Evolutionary conservation across 2,888 invertebrate species (phyloP).

Genomic region (Andrena praecox): DNA sequence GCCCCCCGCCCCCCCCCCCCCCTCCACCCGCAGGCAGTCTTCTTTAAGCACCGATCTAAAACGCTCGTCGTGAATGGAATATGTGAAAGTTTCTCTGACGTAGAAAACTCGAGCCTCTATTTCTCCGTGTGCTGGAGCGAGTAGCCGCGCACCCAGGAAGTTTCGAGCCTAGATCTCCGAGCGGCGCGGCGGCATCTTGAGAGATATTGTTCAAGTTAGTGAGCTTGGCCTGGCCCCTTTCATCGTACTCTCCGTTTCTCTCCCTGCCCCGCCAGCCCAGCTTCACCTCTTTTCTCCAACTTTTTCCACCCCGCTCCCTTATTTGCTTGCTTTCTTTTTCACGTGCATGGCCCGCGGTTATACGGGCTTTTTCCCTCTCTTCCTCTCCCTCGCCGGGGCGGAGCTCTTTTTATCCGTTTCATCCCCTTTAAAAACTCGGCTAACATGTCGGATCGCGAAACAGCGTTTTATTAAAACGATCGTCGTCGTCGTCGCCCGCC

Average conservation of each 20-base stretch:
- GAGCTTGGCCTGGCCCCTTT: slow-evolving; percentile 59
- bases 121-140: slow-evolving; percentile 27
- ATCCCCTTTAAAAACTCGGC: slow-evolving; percentile 42
- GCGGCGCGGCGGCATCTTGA: slow-evolving; percentile 72
- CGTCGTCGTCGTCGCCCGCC: slow-evolving; percentile 26
- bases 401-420: slow-evolving; percentile 30
- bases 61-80: slow-evolving; percentile 62
- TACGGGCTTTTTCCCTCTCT: slow-evolving; percentile 34
- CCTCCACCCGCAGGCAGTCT: slow-evolving; percentile 10
- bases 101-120: slow-evolving; percentile 56
- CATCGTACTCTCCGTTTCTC: slow-evolving; percentile 55
- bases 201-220: slow-evolving; percentile 77
- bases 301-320: slow-evolving; percentile 38
- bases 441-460: slow-evolving; percentile 29
- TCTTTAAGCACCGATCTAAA: slow-evolving; percentile 61
- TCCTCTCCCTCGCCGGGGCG: slow-evolving; percentile 10
- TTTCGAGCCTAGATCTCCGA: slow-evolving; percentile 72
- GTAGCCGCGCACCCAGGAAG: slow-evolving; percentile 55
- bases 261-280: slow-evolving; percentile 7
- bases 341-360: slow-evolving; percentile 60
- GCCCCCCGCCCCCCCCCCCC: not conserved
- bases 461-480: slow-evolving; percentile 59
- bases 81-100: slow-evolving; percentile 69
- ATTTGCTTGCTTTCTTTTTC: slow-evolving; percentile 60
- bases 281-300: slow-evolving; percentile 25